Evolutionary conservation across 2,888 invertebrate species (phyloP), one percentile per base, ranked within the genome.

Genomic region (Nomada hirtipes): DNA sequence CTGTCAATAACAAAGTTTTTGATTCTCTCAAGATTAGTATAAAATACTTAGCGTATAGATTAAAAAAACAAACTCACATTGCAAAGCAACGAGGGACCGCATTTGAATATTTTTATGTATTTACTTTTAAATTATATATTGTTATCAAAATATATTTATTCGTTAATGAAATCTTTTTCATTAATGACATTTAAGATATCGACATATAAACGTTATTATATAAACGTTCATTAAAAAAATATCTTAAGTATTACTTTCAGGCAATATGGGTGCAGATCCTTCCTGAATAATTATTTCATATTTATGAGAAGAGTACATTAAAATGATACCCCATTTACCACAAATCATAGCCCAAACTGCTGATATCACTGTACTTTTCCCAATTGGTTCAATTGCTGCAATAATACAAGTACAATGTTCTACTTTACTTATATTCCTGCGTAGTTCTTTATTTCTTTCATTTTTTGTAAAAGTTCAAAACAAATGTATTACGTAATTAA

Each of bases 291-390:
- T 57, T 68, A 87, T 60, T 68, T 84, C 86, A 71, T 89, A 90
- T 13, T 87, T 89, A 23, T 87, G 42, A 20, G 89, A 82, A 42
- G 89, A 86, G 68, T 86, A 86, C 89, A 87, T 88, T 71, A 90
- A 79, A 1, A 64, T 13, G 64, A 88, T 79, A 29, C 90, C 90
- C 90, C 90, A 90, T 50, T 86, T 87, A 20, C 84, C 87, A 79
- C 87, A 87, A 20, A 86, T 82, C 73, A 89, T 78, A 36, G 90
- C 60, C 89, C 90, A 90, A 13, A 89, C 72, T 11, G 90, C 89
- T 13, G 86, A 61, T 82, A 90, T 88, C 2, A 57, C 9, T 18
- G 89, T 87, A 72, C 89, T 90, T 10, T 83, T 52, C 2, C 82
- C 72, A 60, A 90, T 72, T 59, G 90, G 86, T 23, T 65, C 23